These are phyloP conservation scores for Andricus grossulariae DNA, from an alignment of 1,140 invertebrate species.

Conservation along the genomic window DNA sequence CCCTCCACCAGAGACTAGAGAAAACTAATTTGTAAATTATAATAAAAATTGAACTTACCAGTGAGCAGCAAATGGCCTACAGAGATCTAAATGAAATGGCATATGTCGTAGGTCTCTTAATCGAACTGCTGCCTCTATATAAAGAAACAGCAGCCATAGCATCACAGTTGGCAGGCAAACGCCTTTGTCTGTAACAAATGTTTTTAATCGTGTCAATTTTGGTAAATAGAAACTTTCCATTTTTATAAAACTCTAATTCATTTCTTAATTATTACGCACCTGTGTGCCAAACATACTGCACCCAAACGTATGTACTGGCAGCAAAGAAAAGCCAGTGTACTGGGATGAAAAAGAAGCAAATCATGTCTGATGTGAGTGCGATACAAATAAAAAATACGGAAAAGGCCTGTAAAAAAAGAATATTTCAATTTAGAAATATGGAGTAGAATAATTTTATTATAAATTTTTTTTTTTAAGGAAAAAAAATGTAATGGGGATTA, in stretches of 20 bases:
- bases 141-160: conserved; percentile 96
- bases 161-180: conserved; percentile 96
- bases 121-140: conserved; percentile 94
- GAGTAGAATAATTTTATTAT: too few species aligned
- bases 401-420: conserved; percentile 88
- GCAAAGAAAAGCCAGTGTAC: conserved; percentile 98
- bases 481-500: conserved; percentile 80
- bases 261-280: conserved; percentile 78
- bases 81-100: conserved; percentile 94
- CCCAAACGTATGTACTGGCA: conserved; percentile 99
- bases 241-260: conserved; percentile 33
- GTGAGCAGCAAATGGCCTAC: conserved; percentile 98
- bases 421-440: conserved; percentile 40
- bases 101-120: conserved; percentile 91
- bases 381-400: conserved; percentile 99
- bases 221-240: conserved; percentile 31
- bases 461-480: conserved; percentile 77
- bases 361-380: conserved; percentile 98
- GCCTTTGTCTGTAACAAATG: conserved; percentile 85
- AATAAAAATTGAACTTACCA: conserved; percentile 81
- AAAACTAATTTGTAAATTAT: conserved; percentile 38
- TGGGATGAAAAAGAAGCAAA: conserved; percentile 99
- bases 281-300: conserved; percentile 99
- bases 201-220: conserved; percentile 34
- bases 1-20: too few species aligned